phyloP scores from a whole-genome alignment of 2,888 invertebrate species.

The Eristalis arbustorum region DNA sequence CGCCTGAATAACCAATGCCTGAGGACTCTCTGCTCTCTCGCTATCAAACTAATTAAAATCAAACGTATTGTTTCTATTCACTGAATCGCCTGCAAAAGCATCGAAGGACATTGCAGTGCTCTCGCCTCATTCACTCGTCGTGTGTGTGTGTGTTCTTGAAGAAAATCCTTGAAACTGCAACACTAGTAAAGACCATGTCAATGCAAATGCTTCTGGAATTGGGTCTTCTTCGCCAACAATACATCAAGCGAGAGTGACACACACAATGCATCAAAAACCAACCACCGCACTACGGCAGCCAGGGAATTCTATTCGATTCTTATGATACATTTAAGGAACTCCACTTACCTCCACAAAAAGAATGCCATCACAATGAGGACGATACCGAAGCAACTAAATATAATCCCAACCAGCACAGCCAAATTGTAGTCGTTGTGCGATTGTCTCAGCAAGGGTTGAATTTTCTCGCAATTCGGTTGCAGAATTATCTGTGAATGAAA shows the following conservation, averaged over 20 bases:
- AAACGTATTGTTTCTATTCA: conserved; percentile 45
- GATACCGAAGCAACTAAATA: conserved; percentile 86
- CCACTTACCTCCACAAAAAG: conserved; percentile 87
- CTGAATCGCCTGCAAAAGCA: conserved; percentile 5
- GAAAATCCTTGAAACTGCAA: conserved; percentile 43
- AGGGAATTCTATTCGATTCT: not conserved
- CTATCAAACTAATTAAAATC: conserved; percentile 57
- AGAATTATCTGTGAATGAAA: conserved; percentile 82
- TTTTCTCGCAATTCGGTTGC: conserved; percentile 85
- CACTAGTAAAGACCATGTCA: conserved; percentile 24
- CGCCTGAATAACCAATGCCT: conserved; percentile 18
- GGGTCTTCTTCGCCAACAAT: conserved; percentile 24
- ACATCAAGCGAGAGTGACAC: conserved; percentile 23
- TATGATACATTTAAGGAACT: conserved; percentile 71
- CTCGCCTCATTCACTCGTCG: not conserved
- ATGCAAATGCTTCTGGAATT: conserved; percentile 34
- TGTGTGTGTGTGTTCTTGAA: conserved; percentile 1
- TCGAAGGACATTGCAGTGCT: conserved; percentile 58
- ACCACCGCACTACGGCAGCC: not conserved
- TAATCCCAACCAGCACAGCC: conserved; percentile 86
- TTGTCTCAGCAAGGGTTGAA: conserved; percentile 82
- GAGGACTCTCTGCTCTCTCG: conserved; percentile 18
- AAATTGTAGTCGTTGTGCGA: conserved; percentile 85
- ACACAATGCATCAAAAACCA: conserved; percentile 13
- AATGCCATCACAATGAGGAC: conserved; percentile 86